Conservation (phyloP, 1,140 invertebrate species). For the Hylaeus volcanicus region DNA sequence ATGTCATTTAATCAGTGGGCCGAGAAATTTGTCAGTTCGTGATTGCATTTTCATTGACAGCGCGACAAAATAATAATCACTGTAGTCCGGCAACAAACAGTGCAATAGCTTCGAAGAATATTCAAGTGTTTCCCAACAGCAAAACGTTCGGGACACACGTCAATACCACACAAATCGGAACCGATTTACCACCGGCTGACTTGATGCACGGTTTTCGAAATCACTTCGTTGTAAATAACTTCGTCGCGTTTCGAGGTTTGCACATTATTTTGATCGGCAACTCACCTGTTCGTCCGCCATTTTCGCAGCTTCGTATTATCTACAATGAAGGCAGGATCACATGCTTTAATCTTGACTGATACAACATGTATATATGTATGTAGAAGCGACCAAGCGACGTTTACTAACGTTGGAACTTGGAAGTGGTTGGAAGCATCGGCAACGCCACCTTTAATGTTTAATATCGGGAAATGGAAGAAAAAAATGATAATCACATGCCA, state of each 20-base stretch:
- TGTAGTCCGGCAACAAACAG: slow-evolving; percentile 49
- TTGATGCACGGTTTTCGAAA: slow-evolving; percentile 23
- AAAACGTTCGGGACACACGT: slow-evolving; percentile 41
- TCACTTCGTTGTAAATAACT: slow-evolving; percentile 43
- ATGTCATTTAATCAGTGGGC: slow-evolving; percentile 6
- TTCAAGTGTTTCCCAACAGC: slow-evolving; percentile 12
- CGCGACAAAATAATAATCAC: slow-evolving; percentile 43
- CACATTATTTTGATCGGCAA: slow-evolving; percentile 72
- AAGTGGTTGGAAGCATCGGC: slow-evolving; percentile 15
- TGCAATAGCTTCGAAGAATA: slow-evolving; percentile 16
- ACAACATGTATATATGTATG: slow-evolving; percentile 40
- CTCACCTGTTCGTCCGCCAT: slow-evolving; percentile 85
- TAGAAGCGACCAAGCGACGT: slow-evolving; percentile 5
- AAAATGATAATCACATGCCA: slow-evolving; percentile 2
- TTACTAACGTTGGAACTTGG: slow-evolving; percentile 7
- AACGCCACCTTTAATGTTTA: slow-evolving; percentile 44
- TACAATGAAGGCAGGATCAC: slow-evolving; percentile 68
- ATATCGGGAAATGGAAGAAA: slow-evolving; percentile 3
- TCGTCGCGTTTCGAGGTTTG: slow-evolving; percentile 37
- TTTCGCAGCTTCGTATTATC: slow-evolving; percentile 80
- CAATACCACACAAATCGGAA: slow-evolving; percentile 37
- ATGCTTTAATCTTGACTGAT: slow-evolving; percentile 54
- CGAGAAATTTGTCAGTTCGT: slow-evolving; percentile 15
- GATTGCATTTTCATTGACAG: slow-evolving; percentile 39
- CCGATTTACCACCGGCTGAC: slow-evolving; percentile 34